Evolutionary conservation across 1,140 invertebrate genomes (phyloP), one percentile per base, ranked within the genome.

Genomic region (Brachionus sp.): DNA sequence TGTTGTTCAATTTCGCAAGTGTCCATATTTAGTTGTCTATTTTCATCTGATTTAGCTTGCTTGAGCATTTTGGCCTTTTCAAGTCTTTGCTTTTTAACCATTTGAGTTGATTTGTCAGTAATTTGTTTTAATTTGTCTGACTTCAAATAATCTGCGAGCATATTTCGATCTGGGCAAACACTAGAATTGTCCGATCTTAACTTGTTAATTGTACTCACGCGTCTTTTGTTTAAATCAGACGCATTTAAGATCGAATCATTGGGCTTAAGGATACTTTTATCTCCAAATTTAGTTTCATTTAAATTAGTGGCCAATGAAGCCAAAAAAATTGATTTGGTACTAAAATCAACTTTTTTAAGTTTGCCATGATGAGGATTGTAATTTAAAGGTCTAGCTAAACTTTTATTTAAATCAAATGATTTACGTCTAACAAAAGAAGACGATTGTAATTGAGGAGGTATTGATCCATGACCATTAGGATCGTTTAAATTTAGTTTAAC

Each of bases 361-460:
- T 25, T 25, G 23, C 70, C 70, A 50, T 75, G 70, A 50, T 75
- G 70, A 29, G 70, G 70, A 75, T 75, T 75, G 4, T 75, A 75
- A 5, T 35, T 35, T 3, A 75, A 25, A 16, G 70, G 39, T 25
- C 33, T 75, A n/a, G 39, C 12, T 4, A 75, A 35, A 19, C 39
- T 46, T 25, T 46, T 44, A 29, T 10, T 46, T 12, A 75, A 42
- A 29, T 75, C 70, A 35, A 35, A 75, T 25, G 70, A 75, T 46
- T 75, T 75, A n/a, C 70, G 70, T 29, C 70, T 19, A 3, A 75
- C 42, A 46, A 75, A 75, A 5, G 70, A 75, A 0, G 39, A 46
- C 13, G 70, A 25, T 39, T 75, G 70, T 23, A 75, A 50, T 39
- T 70, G 66, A 37, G 35, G 35, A 1, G 66, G 37, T 16, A 70